A percentile compares a stretch with the other conserved stretches of the same genome.
These are phyloP conservation scores for Lasioglossum leucozonium DNA, from an alignment of 2,888 invertebrate genomes.

Conservation along the genomic window DNA sequence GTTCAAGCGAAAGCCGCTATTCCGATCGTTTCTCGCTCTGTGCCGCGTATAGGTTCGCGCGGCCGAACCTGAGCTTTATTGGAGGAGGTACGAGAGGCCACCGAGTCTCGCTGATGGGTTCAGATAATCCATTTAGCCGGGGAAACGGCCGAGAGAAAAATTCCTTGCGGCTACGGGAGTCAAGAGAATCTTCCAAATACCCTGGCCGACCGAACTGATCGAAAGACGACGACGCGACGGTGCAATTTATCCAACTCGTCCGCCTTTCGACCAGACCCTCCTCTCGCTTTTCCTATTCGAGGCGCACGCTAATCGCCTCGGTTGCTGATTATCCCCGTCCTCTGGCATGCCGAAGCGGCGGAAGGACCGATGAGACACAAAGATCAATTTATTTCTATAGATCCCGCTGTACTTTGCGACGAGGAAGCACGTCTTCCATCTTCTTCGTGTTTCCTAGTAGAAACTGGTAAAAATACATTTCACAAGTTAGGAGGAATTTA, in stretches of 20 bases:
- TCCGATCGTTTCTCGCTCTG: slow-evolving; percentile 36
- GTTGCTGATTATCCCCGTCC: neutral
- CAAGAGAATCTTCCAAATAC: slow-evolving; percentile 11
- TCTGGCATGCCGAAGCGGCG: neutral
- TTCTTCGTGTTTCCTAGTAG: too few species aligned
- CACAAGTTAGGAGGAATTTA: neutral
- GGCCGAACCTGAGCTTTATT: neutral
- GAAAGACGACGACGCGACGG: neutral
- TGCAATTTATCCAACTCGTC: slow-evolving; percentile 21
- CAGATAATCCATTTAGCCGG: slow-evolving; percentile 9
- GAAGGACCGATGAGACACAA: neutral
- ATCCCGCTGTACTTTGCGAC: neutral
- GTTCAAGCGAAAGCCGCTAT: neutral
- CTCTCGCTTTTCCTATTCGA: neutral
- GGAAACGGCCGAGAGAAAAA: slow-evolving; percentile 10
- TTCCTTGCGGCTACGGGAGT: slow-evolving; percentile 8
- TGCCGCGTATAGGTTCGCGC: neutral
- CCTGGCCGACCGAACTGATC: neutral
- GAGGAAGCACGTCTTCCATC: neutral
- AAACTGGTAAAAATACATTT: neutral
- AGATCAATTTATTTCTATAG: neutral
- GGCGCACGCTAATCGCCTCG: neutral
- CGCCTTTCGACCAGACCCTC: neutral
- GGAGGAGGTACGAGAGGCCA: neutral
- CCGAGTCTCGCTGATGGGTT: neutral